These are phyloP conservation scores for Nothura maculosa DNA, from an alignment of 2,797 vertebrate genomes.

Conservation along the genomic window DNA sequence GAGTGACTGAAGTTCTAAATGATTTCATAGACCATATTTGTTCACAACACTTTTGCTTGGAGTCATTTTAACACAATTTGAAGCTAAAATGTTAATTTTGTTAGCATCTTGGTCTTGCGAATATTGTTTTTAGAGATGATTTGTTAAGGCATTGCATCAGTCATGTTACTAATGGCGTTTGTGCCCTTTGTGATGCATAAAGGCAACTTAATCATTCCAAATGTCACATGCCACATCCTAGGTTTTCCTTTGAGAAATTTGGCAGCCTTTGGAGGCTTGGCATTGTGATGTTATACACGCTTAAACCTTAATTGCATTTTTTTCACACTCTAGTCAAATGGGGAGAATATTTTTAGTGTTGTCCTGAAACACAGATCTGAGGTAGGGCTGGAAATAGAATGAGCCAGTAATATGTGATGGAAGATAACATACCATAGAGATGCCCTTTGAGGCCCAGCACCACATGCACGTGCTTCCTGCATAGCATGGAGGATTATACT, in stretches of 20 bases:
- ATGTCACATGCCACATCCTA: background rate
- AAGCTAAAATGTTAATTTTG: background rate
- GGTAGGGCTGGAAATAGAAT: background rate
- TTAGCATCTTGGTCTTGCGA: background rate
- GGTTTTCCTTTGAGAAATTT: background rate
- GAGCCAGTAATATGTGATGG: background rate
- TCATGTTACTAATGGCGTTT: background rate
- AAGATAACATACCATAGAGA: background rate
- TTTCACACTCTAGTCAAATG: background rate
- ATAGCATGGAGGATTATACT: no score
- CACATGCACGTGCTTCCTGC: fast-evolving
- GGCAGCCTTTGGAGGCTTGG: background rate
- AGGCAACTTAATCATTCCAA: conserved; percentile 17
- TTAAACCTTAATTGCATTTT: background rate
- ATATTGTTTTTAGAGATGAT: background rate
- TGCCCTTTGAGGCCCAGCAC: background rate
- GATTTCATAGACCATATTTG: background rate
- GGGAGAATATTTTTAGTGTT: background rate
- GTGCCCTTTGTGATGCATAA: background rate
- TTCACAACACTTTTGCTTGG: background rate
- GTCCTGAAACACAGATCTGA: background rate
- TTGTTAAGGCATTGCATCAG: background rate
- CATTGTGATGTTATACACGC: background rate
- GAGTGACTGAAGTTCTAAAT: background rate
- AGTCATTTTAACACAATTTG: background rate